Percentiles rank a stretch among this genome's conserved stretches.
These are phyloP conservation scores for Prenolepis imparis DNA, from an alignment of 2,888 invertebrate species.

Conservation along the genomic window DNA sequence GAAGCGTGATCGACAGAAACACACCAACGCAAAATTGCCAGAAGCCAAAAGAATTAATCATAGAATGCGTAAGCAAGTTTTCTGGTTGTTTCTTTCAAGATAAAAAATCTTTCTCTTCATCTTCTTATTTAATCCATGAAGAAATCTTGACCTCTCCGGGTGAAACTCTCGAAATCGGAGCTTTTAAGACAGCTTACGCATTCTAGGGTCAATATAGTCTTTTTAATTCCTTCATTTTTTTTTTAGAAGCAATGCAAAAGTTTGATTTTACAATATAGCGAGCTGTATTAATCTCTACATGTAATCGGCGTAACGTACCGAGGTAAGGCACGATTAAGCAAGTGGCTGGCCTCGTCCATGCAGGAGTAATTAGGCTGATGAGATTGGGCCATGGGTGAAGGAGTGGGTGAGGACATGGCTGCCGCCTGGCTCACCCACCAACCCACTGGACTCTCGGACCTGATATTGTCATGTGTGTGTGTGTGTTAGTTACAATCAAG, in stretches of 20 bases:
- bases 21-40: conserved; percentile 65
- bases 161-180: not conserved
- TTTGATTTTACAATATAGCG: conserved; percentile 43
- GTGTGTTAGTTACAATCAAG: conserved; percentile 79
- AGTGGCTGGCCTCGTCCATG: conserved; percentile 85
- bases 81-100: not conserved
- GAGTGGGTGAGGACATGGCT: conserved; percentile 85
- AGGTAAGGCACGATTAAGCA: conserved; percentile 85
- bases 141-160: not conserved
- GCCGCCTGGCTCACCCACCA: conserved; percentile 85
- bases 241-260: conserved; percentile 6
- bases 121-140: not conserved
- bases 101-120: not conserved
- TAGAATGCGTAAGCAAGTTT: conserved; percentile 4
- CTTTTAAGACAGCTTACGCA: not conserved
- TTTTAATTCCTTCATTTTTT: not conserved
- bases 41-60: conserved; percentile 19
- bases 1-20: conserved; percentile 43
- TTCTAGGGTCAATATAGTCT: not conserved
- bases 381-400: conserved; percentile 84
- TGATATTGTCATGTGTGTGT: conserved; percentile 76
- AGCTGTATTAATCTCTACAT: conserved; percentile 56
- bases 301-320: conserved; percentile 77
- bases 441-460: conserved; percentile 86
- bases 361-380: conserved; percentile 84